Conservation (phyloP, 2,797 vertebrate genomes). For the Philypnodon macrostomus region DNA sequence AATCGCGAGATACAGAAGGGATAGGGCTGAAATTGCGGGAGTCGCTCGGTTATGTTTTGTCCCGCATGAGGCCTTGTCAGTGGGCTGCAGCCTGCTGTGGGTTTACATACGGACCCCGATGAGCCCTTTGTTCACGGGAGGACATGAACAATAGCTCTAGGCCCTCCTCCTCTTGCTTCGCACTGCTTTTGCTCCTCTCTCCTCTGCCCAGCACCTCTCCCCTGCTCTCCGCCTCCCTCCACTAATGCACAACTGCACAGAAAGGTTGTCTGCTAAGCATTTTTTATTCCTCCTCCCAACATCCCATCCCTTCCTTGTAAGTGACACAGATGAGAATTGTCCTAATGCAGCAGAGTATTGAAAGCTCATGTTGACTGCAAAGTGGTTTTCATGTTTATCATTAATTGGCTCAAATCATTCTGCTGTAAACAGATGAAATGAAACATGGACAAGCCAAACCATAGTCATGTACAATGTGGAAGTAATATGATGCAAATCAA, state of each 20-base stretch:
- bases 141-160: slow-evolving; percentile 83
- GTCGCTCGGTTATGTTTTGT: slow-evolving; percentile 65
- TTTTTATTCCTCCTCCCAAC: slow-evolving; percentile 54
- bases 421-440: slow-evolving; percentile 42
- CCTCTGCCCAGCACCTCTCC: slow-evolving; percentile 68
- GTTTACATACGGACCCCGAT: slow-evolving; percentile 78
- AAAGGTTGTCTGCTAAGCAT: slow-evolving; percentile 73
- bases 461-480: neutral
- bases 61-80: slow-evolving; percentile 75
- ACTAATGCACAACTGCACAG: slow-evolving; percentile 70
- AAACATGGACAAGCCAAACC: slow-evolving; percentile 28
- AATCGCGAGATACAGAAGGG: slow-evolving; percentile 31
- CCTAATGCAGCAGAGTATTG: slow-evolving; percentile 57
- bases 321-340: slow-evolving; percentile 72
- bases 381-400: slow-evolving; percentile 52
- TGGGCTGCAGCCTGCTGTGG: slow-evolving; percentile 74
- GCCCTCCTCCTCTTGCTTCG: slow-evolving; percentile 78
- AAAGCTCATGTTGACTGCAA: slow-evolving; percentile 52
- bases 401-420: slow-evolving; percentile 56
- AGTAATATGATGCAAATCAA: neutral
- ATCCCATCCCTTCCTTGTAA: slow-evolving; percentile 56
- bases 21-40: slow-evolving; percentile 50
- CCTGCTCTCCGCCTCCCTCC: slow-evolving; percentile 38
- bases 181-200: slow-evolving; percentile 73
- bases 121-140: slow-evolving; percentile 81